These are phyloP conservation scores for Calidris pygmaea DNA, from an alignment of 2,113 vertebrate species.

Conservation along the genomic window DNA sequence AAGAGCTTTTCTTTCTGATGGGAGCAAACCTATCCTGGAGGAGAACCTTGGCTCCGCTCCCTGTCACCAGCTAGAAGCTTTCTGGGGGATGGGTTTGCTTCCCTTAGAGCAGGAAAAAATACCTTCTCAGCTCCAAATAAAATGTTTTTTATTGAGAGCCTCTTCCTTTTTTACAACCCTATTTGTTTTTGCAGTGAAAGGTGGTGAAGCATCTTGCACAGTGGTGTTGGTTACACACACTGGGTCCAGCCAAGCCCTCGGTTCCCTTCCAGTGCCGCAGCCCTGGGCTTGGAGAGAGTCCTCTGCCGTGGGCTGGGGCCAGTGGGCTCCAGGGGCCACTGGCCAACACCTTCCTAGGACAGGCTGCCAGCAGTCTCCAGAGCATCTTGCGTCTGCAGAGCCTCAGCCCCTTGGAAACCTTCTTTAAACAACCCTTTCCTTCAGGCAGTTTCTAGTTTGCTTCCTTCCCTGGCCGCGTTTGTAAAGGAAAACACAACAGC, in stretches of 20 bases:
- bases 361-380: neutral
- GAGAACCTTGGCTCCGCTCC: neutral
- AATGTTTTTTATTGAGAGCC: neutral
- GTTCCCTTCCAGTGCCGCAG: neutral
- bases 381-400: neutral
- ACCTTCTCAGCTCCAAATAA: neutral
- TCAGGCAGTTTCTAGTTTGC: neutral
- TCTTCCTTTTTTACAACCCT: conserved; percentile 13
- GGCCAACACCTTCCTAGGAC: neutral
- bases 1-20: neutral
- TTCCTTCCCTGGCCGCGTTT: neutral
- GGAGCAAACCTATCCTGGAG: neutral
- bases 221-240: neutral
- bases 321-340: neutral
- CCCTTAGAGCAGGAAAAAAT: neutral
- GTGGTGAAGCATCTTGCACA: neutral
- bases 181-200: conserved; percentile 13
- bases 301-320: neutral
- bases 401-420: neutral
- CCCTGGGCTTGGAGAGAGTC: rapidly evolving
- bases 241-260: neutral
- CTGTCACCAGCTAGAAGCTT: neutral
- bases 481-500: conserved; percentile 25
- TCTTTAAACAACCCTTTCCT: neutral
- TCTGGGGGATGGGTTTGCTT: neutral